Evolutionary conservation across 1,140 invertebrate genomes (phyloP).

Genomic region (Mylabris phalerata): DNA sequence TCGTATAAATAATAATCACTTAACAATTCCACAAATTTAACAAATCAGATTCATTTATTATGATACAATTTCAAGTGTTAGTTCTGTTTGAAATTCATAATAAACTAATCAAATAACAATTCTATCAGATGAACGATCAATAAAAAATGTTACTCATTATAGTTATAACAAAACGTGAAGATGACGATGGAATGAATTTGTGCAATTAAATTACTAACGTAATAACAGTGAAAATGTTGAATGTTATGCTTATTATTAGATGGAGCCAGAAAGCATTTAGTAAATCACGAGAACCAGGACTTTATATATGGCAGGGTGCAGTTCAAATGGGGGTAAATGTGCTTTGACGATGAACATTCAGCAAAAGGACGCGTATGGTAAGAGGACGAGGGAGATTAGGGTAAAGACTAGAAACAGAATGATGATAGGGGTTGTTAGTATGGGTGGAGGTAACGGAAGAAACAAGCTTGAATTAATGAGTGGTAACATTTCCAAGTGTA

Average conservation of each 20-base stretch:
- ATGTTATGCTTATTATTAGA: constrained; percentile 14
- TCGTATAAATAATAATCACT: constrained; percentile 15
- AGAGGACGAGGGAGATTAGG: no score
- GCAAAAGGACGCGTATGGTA: constrained; percentile 1
- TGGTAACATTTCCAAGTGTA: constrained; percentile 29
- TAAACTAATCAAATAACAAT: no score
- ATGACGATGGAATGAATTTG: constrained; percentile 8
- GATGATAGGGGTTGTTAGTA: background rate
- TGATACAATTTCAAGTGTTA: no score
- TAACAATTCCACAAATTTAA: constrained; percentile 3
- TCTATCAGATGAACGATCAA: no score
- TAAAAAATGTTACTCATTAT: no score
- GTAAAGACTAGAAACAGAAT: no score
- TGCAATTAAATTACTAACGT: constrained; percentile 12
- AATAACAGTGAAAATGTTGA: constrained; percentile 12
- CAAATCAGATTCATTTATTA: background rate
- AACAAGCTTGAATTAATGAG: constrained; percentile 27
- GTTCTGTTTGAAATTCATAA: no score
- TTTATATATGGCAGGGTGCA: constrained; percentile 4
- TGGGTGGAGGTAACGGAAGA: constrained; percentile 4
- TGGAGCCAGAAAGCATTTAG: constrained; percentile 13
- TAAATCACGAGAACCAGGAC: constrained; percentile 12
- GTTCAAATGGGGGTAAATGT: constrained; percentile 8
- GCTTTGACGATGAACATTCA: constrained; percentile 5
- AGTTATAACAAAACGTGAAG: no score